These are phyloP conservation scores for Clusia tigrina DNA, from an alignment of 2,888 invertebrate genomes.

Conservation along the genomic window DNA sequence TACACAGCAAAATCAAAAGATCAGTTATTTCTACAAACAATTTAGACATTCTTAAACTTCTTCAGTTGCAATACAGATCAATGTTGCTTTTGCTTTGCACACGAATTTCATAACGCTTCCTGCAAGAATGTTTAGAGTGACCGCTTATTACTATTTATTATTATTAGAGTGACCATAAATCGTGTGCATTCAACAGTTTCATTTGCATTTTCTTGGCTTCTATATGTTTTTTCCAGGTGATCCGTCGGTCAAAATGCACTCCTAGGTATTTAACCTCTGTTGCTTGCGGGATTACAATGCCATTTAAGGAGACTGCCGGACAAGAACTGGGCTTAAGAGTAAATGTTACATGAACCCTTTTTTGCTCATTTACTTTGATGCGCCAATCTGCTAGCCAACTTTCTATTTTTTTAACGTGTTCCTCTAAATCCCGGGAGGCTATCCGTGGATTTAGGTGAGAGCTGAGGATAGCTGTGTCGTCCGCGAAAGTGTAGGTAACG, in stretches of 20 bases:
- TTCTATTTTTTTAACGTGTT: neutral
- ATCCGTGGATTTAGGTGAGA: neutral
- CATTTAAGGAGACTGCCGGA: conserved; percentile 1
- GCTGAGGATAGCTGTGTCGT: conserved; percentile 13
- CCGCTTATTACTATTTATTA: too few relatives aligned
- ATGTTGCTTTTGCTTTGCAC: too few relatives aligned
- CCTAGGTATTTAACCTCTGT: conserved; percentile 8
- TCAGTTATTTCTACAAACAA: too few relatives aligned
- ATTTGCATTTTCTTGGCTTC: conserved; percentile 16
- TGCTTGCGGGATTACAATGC: neutral
- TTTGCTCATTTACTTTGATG: conserved; percentile 16
- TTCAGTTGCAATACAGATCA: too few relatives aligned
- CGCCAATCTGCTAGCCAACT: conserved; percentile 12
- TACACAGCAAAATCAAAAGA: too few relatives aligned
- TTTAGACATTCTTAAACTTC: too few relatives aligned
- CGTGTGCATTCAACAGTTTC: too few relatives aligned
- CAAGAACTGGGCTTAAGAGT: neutral
- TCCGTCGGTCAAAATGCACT: conserved; percentile 13
- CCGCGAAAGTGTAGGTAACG: conserved; percentile 14
- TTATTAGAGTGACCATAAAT: too few relatives aligned
- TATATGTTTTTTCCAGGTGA: conserved; percentile 20
- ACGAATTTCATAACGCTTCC: too few relatives aligned
- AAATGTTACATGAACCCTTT: conserved; percentile 17
- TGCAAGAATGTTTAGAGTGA: too few relatives aligned
- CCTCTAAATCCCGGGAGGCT: neutral